Conservation (phyloP, 2,888 invertebrate genomes). For the Herminia tarsipennalis region DNA sequence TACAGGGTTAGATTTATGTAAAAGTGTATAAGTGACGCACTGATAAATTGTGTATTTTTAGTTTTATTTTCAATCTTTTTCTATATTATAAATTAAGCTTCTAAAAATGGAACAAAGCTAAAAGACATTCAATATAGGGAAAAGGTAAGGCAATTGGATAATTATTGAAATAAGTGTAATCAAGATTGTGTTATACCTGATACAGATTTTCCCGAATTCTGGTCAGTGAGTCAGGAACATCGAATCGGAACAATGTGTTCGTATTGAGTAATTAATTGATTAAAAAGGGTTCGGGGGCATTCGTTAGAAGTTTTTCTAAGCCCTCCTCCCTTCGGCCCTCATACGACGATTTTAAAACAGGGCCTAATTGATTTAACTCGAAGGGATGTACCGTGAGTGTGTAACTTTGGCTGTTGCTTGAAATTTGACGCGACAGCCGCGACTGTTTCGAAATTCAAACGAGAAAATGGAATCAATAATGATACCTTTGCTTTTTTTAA, state of each 20-base stretch:
- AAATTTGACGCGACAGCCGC: background rate
- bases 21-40: too few relatives aligned
- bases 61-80: too few relatives aligned
- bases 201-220: background rate
- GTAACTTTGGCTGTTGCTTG: slow-evolving; percentile 35
- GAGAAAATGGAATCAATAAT: too few relatives aligned
- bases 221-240: slow-evolving; percentile 29
- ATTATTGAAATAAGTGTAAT: too few relatives aligned
- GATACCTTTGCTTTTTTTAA: too few relatives aligned
- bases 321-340: slow-evolving; percentile 47
- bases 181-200: too few relatives aligned
- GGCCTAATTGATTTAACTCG: slow-evolving; percentile 77
- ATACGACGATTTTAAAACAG: slow-evolving; percentile 59
- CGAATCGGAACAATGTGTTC: slow-evolving; percentile 64
- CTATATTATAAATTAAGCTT: too few relatives aligned
- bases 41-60: too few relatives aligned
- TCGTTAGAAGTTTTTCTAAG: slow-evolving; percentile 80
- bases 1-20: too few relatives aligned
- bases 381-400: slow-evolving; percentile 55
- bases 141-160: too few relatives aligned
- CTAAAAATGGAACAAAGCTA: too few relatives aligned
- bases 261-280: slow-evolving; percentile 80
- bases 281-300: slow-evolving; percentile 74
- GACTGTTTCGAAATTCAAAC: background rate
- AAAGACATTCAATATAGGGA: too few relatives aligned